Evolutionary conservation across 2,888 invertebrate species (phyloP).

Genomic region (Trachelus troglodyta): DNA sequence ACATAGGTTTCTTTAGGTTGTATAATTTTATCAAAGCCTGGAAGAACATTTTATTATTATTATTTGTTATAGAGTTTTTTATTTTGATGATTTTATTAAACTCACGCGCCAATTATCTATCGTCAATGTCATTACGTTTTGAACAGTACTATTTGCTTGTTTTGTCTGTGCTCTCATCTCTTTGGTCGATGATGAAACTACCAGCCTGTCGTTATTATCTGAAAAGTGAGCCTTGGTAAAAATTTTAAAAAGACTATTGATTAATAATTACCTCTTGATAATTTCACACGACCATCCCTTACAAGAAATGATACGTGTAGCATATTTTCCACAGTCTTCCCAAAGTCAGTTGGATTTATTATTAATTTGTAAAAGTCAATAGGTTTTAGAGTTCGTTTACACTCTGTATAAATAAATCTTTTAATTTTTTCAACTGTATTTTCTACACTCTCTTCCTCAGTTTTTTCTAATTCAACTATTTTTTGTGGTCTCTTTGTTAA

Average conservation of each 20-base stretch:
- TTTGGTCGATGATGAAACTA: conserved; percentile 52
- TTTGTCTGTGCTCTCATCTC: conserved; percentile 45
- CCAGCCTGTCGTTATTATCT: conserved; percentile 42
- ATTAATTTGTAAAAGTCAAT: conserved; percentile 73
- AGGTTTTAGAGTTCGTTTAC: conserved; percentile 63
- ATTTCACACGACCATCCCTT: conserved; percentile 69
- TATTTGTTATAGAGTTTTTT: conserved; percentile 24
- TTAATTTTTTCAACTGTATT: conserved; percentile 70
- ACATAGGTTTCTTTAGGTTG: conserved; percentile 49
- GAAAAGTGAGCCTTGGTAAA: conserved; percentile 4
- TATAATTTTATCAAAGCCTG: conserved; percentile 47
- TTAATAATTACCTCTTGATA: conserved; percentile 66
- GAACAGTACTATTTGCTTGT: conserved; percentile 52
- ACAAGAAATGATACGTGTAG: conserved; percentile 75
- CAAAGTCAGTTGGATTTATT: conserved; percentile 72
- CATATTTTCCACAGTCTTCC: conserved; percentile 73
- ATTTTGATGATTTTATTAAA: conserved; percentile 56
- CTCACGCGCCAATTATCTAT: conserved; percentile 72
- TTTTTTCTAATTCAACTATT: conserved; percentile 66
- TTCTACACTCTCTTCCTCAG: conserved; percentile 68
- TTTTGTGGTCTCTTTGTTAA: conserved; percentile 69
- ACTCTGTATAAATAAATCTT: conserved; percentile 66
- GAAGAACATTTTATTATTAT: conserved; percentile 3
- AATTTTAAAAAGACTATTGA: not conserved
- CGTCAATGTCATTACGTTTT: conserved; percentile 71